Evolutionary conservation across 2,888 invertebrate genomes (phyloP).

Genomic region (Molorchus minor): DNA sequence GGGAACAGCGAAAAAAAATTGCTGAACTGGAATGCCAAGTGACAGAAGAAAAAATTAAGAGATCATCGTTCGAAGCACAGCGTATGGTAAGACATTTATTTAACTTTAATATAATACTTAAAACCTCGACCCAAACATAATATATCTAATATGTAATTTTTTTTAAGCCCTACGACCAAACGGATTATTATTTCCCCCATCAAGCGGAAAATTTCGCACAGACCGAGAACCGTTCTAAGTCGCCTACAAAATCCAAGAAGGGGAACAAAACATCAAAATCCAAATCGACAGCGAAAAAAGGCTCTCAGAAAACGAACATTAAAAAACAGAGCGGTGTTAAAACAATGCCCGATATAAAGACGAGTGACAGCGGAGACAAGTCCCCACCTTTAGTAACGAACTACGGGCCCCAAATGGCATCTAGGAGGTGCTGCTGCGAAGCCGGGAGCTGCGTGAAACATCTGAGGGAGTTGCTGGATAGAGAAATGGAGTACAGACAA

Average conservation of each 20-base stretch:
- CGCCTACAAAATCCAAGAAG: neutral
- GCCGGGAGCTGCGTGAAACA: constrained; percentile 47
- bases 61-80: constrained; percentile 7
- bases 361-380: neutral
- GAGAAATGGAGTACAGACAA: constrained; percentile 51
- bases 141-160: too few species aligned
- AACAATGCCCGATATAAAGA: neutral
- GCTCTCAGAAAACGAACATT: constrained; percentile 7
- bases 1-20: constrained; percentile 62
- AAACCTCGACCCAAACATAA: too few species aligned
- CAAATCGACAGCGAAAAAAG: constrained; percentile 8
- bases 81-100: too few species aligned
- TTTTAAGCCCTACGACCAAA: neutral
- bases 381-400: constrained; percentile 1
- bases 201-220: neutral
- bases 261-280: constrained; percentile 1
- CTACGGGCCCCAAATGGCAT: constrained; percentile 1
- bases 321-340: neutral
- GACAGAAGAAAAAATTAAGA: constrained; percentile 10
- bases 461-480: constrained; percentile 50
- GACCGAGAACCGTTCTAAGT: neutral
- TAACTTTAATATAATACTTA: too few species aligned
- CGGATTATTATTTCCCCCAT: neutral
- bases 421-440: constrained; percentile 48
- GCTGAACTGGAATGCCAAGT: constrained; percentile 61